Conservation (phyloP, 2,797 vertebrate species). For the Balearica regulorum region DNA sequence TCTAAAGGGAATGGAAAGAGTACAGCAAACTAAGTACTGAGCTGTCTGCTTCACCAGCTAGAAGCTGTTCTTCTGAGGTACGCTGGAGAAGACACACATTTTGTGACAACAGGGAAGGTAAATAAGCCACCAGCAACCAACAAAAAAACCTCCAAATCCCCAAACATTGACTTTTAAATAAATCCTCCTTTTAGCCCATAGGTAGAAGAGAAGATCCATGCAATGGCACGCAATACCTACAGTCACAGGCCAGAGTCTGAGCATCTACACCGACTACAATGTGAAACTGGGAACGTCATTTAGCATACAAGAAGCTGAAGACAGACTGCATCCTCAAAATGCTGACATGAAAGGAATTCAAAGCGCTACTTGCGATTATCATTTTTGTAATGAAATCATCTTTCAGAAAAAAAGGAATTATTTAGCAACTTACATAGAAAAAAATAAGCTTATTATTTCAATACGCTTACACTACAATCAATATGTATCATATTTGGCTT, state of each 20-base stretch:
- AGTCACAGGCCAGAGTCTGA: not conserved
- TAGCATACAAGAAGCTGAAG: not conserved
- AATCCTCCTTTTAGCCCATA: not conserved
- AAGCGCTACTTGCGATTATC: not conserved
- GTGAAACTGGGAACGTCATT: not conserved
- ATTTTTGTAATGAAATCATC: not conserved
- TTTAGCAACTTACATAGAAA: not conserved
- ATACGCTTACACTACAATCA: not conserved
- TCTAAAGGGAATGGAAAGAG: not conserved
- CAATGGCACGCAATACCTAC: not conserved
- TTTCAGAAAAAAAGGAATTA: not conserved
- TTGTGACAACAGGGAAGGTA: not conserved
- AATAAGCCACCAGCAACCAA: not conserved
- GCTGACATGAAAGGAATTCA: not conserved
- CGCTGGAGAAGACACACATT: not conserved
- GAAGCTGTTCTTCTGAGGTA: not conserved
- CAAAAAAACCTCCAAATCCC: not conserved
- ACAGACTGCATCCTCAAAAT: not conserved
- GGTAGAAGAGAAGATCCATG: not conserved
- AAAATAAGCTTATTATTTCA: not conserved
- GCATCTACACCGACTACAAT: not conserved
- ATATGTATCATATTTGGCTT: not conserved
- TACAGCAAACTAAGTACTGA: not conserved
- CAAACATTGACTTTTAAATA: not conserved
- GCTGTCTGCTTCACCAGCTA: not conserved